Percentiles rank a stretch among this genome's conserved stretches.
phyloP scores from a whole-genome alignment of 2,797 vertebrate genomes.

The Danio albolineatus region DNA sequence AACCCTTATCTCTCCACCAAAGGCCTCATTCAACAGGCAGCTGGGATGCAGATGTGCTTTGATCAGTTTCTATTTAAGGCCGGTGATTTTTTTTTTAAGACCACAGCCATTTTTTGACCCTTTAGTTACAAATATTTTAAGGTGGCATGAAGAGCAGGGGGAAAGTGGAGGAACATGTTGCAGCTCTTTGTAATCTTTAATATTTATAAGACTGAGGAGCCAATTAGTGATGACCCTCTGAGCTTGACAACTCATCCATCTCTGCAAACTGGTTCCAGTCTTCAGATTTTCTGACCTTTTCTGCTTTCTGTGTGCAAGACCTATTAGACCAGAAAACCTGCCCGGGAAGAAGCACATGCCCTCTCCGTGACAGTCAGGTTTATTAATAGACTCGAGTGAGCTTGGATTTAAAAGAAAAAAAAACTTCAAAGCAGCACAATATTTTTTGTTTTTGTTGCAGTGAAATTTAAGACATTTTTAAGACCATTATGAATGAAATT shows the following conservation, averaged over 20 bases:
- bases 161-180: not conserved
- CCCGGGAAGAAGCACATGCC: not conserved
- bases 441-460: not conserved
- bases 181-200: conserved; percentile 31
- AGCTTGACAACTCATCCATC: not conserved
- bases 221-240: conserved; percentile 30
- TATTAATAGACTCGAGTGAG: conserved; percentile 15
- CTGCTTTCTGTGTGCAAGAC: not conserved
- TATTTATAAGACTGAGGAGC: conserved; percentile 2
- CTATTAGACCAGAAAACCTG: conserved; percentile 27
- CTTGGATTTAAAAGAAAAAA: not conserved
- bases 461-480: too few species aligned
- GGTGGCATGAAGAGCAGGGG: not conserved
- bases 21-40: conserved; percentile 30
- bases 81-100: not conserved
- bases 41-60: conserved; percentile 40
- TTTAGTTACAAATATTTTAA: conserved; percentile 31
- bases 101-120: conserved; percentile 19
- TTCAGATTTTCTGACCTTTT: conserved; percentile 9
- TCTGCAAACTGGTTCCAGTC: conserved; percentile 9
- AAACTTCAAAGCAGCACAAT: not conserved
- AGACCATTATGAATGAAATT: too few species aligned
- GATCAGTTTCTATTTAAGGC: conserved; percentile 40
- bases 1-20: conserved; percentile 21
- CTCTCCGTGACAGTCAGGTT: conserved; percentile 11